Evolutionary conservation across 2,797 vertebrate genomes (phyloP).

Genomic region (Ibycter americanus): DNA sequence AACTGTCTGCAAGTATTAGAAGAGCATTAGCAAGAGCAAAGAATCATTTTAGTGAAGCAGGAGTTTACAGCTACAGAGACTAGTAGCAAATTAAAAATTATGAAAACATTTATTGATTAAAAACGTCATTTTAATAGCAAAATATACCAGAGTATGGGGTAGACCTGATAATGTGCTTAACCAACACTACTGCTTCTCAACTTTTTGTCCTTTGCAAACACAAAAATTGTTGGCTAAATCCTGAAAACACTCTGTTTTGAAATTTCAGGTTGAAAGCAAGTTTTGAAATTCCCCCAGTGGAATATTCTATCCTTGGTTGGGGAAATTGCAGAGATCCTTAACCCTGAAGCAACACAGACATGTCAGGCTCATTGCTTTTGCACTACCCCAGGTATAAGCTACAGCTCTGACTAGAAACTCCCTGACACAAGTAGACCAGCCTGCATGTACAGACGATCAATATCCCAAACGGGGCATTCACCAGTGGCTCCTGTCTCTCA

Average conservation of each 20-base stretch:
- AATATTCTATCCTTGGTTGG: neutral
- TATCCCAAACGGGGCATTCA: neutral
- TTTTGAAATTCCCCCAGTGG: neutral
- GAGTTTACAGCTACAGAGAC: neutral
- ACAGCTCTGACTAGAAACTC: neutral
- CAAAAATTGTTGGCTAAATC: neutral
- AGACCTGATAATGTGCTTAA: neutral
- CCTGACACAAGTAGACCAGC: neutral
- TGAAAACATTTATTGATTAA: neutral
- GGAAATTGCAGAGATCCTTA: neutral
- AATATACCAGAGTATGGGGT: neutral
- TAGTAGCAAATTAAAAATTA: neutral
- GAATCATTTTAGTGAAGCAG: neutral
- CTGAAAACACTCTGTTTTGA: neutral
- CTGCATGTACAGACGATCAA: neutral
- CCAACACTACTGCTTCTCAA: neutral
- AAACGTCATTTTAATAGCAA: neutral
- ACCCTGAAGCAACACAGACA: neutral
- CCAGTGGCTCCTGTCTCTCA: neutral
- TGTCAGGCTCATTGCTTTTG: neutral
- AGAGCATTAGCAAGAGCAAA: neutral
- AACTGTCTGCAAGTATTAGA: neutral
- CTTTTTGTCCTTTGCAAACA: neutral
- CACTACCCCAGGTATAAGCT: neutral
- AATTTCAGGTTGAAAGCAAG: neutral